Evolutionary conservation across 2,113 vertebrate genomes (phyloP).

Genomic region (Furnarius figulus): DNA sequence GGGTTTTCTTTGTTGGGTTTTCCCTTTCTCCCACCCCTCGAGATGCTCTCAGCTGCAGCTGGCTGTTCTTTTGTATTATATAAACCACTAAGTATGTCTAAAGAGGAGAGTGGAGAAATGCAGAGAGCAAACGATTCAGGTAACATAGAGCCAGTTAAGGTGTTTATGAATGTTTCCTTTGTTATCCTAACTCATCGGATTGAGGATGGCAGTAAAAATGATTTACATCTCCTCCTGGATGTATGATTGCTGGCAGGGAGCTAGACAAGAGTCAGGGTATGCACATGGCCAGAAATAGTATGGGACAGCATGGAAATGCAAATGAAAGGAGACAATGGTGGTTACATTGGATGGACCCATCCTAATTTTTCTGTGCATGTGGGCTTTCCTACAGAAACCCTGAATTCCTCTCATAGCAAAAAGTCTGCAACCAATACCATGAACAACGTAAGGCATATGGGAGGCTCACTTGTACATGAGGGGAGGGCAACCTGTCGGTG

Average conservation of each 20-base stretch:
- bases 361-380: not conserved
- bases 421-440: not conserved
- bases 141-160: not conserved
- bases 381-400: not conserved
- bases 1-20: not conserved
- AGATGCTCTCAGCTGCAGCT: not conserved
- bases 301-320: not conserved
- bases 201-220: not conserved
- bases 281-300: not conserved
- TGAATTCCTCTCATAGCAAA: not conserved
- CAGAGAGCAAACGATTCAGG: not conserved
- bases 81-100: not conserved
- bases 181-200: not conserved
- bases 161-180: not conserved
- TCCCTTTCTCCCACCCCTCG: not conserved
- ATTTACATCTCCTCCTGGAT: not conserved
- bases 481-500: not conserved
- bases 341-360: not conserved
- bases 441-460: not conserved
- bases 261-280: not conserved
- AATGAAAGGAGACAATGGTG: not conserved
- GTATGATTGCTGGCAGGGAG: not conserved
- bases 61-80: not conserved
- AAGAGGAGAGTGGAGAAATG: not conserved
- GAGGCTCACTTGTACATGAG: fast-evolving